Evolutionary conservation across 2,797 vertebrate genomes (phyloP).

Genomic region (Microtus agrestis): DNA sequence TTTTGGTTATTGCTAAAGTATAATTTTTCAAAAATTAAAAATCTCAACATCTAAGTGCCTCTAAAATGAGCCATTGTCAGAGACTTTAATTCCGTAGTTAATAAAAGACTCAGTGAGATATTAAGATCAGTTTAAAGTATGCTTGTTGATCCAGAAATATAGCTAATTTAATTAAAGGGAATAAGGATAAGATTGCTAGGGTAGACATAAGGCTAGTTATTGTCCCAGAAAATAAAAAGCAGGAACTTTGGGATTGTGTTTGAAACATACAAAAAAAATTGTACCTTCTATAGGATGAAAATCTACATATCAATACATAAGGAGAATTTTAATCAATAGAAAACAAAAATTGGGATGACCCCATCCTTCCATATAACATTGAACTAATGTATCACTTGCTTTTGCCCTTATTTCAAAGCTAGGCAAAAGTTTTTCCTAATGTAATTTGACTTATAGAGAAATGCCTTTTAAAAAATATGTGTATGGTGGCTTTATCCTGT

Average conservation of each 20-base stretch:
- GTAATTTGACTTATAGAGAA: constrained; percentile 26
- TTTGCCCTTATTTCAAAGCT: not conserved
- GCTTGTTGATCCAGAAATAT: constrained; percentile 8
- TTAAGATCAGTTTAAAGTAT: constrained; percentile 10
- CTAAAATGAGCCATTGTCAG: not conserved
- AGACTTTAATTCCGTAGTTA: constrained; percentile 12
- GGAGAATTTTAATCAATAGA: not conserved
- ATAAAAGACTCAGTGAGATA: not conserved
- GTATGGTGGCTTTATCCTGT: not conserved
- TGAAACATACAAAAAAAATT: not conserved
- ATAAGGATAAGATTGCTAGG: not conserved
- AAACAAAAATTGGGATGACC: not conserved
- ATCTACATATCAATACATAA: not conserved
- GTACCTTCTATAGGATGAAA: not conserved
- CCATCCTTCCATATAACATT: not conserved
- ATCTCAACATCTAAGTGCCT: not conserved
- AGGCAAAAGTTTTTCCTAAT: not conserved
- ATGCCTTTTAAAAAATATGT: not conserved
- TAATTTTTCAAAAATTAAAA: constrained; percentile 43
- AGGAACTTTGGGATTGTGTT: not conserved
- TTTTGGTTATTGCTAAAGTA: constrained; percentile 33
- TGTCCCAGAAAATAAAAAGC: not conserved
- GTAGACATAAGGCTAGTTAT: not conserved
- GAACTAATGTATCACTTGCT: not conserved
- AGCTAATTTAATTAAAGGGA: constrained; percentile 15